Conservation (phyloP, 2,888 invertebrate species). For the Beris chalybata region DNA sequence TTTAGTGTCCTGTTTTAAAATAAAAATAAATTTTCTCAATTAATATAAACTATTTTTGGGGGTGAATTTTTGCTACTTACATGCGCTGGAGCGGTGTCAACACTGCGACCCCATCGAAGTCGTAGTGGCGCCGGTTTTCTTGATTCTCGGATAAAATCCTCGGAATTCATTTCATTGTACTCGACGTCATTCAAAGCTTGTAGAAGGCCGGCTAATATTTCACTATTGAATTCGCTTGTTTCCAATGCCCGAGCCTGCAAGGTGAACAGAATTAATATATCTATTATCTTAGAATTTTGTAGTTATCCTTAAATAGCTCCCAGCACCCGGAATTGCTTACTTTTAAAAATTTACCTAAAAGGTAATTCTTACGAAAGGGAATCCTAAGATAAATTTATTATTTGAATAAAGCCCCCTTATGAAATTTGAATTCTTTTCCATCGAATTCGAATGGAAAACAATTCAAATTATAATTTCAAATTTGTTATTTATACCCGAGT, state of each 20-base stretch:
- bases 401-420: too few relatives aligned
- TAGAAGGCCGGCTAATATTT: constrained; percentile 41
- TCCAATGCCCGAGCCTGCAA: constrained; percentile 20
- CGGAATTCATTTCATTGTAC: constrained; percentile 42
- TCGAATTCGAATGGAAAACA: too few relatives aligned
- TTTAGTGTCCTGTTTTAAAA: neutral
- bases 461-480: too few relatives aligned
- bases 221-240: constrained; percentile 24
- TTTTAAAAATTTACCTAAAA: too few relatives aligned
- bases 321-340: too few relatives aligned
- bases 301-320: neutral
- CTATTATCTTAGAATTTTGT: neutral
- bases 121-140: constrained; percentile 52
- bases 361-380: too few relatives aligned
- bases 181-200: constrained; percentile 45
- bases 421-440: too few relatives aligned
- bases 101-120: constrained; percentile 54
- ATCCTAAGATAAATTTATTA: too few relatives aligned
- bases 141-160: constrained; percentile 48
- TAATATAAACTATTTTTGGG: too few relatives aligned
- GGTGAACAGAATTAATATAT: neutral
- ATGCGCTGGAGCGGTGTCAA: constrained; percentile 40
- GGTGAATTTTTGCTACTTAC: constrained; percentile 27
- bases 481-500: too few relatives aligned
- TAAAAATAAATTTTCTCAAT: neutral